Percentiles rank a stretch among this genome's conserved stretches.
Conservation (phyloP, 1,140 invertebrate species). For the Formica exsecta region DNA sequence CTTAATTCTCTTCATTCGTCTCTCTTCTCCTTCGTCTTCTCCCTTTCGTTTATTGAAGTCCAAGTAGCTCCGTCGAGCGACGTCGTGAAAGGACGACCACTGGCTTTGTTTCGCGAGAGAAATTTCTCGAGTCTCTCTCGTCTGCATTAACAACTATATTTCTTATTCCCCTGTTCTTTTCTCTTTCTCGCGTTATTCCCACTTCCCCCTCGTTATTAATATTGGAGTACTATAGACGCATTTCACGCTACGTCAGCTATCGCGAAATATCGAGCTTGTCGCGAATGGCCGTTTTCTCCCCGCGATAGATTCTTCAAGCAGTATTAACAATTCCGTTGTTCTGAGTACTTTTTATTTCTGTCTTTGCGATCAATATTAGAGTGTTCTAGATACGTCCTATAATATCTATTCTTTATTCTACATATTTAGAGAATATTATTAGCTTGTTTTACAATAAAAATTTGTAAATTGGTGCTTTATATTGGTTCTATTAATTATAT, state of each 20-base stretch:
- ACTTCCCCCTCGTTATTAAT: constrained; percentile 5
- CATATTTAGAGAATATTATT: background rate
- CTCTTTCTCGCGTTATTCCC: background rate
- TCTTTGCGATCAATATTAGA: constrained; percentile 21
- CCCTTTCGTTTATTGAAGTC: constrained; percentile 51
- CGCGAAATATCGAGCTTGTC: constrained; percentile 27
- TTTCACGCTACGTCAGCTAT: background rate
- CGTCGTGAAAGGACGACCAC: constrained; percentile 20
- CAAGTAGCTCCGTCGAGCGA: constrained; percentile 36
- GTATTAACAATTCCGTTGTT: constrained; percentile 19
- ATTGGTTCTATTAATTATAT: background rate
- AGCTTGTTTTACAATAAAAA: constrained; percentile 29
- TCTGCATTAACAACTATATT: constrained; percentile 51
- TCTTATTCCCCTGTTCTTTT: background rate
- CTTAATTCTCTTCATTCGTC: constrained; percentile 57
- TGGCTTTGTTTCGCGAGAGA: constrained; percentile 45
- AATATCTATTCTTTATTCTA: background rate
- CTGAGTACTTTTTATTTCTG: constrained; percentile 1
- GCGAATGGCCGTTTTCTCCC: constrained; percentile 2
- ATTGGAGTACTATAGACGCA: background rate
- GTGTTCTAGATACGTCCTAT: background rate
- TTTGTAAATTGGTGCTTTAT: constrained; percentile 7
- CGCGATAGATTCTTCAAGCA: constrained; percentile 4
- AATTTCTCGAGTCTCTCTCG: constrained; percentile 42
- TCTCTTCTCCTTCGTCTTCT: constrained; percentile 13